Conservation (phyloP, 2,113 vertebrate species). For the Carassius auratus region DNA sequence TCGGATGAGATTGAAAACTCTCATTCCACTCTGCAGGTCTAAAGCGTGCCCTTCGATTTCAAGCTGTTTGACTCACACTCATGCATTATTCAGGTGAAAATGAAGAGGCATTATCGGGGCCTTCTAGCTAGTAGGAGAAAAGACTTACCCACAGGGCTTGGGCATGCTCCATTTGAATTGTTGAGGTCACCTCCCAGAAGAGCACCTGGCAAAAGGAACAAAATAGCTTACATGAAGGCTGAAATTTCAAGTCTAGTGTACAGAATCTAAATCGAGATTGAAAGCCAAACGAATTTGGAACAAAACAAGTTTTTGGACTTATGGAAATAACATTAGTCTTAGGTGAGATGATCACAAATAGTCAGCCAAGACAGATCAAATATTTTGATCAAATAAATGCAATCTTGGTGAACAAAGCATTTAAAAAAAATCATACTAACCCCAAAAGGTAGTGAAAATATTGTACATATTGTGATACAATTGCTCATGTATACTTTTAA, state of each 20-base stretch:
- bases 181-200: conserved; percentile 91
- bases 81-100: conserved; percentile 36
- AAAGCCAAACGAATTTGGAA: neutral
- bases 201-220: conserved; percentile 77
- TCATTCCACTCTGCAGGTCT: conserved; percentile 15
- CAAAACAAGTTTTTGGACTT: neutral
- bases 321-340: neutral
- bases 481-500: neutral
- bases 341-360: neutral
- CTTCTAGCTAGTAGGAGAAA: neutral
- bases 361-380: too few relatives aligned
- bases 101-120: conserved; percentile 9
- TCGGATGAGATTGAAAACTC: conserved; percentile 6
- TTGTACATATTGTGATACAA: neutral
- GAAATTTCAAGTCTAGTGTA: neutral
- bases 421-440: too few relatives aligned
- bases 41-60: conserved; percentile 28
- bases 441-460: neutral
- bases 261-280: neutral
- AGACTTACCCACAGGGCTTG: conserved; percentile 93
- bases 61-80: conserved; percentile 29
- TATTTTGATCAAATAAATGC: too few relatives aligned
- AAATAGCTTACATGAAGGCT: neutral
- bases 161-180: conserved; percentile 90
- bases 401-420: too few relatives aligned